phyloP scores from a whole-genome alignment of 2,888 invertebrate species.

The Troglohyphantes excavatus region DNA sequence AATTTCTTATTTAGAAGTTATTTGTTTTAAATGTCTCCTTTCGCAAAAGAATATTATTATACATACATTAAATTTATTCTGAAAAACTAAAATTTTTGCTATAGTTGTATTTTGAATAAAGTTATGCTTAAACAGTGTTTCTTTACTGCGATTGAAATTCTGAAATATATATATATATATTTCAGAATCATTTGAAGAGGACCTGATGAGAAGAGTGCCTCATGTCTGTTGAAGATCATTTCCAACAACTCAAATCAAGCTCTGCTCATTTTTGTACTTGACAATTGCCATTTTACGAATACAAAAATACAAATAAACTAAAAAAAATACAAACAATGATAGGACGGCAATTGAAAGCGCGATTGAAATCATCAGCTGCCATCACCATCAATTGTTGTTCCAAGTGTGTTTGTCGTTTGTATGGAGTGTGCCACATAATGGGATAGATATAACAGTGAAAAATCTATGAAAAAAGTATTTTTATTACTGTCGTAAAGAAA shows the following conservation, averaged over 20 bases:
- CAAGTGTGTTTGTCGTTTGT: conserved; percentile 18
- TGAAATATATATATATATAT: background rate
- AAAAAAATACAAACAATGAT: background rate
- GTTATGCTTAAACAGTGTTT: too few species aligned
- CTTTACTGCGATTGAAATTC: too few species aligned
- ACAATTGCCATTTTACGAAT: background rate
- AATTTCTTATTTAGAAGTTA: too few species aligned
- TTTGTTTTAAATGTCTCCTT: too few species aligned
- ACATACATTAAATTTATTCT: too few species aligned
- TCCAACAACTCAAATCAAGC: conserved; percentile 27
- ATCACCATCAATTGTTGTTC: conserved; percentile 28
- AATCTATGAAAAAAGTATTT: conserved; percentile 40
- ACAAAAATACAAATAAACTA: background rate
- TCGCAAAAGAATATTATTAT: too few species aligned
- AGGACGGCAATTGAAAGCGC: conserved; percentile 14
- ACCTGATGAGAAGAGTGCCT: conserved; percentile 74
- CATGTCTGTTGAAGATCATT: conserved; percentile 61
- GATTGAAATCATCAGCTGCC: conserved; percentile 17
- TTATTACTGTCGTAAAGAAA: conserved; percentile 27
- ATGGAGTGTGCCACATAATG: conserved; percentile 47
- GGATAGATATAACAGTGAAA: conserved; percentile 13
- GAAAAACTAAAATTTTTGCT: too few species aligned
- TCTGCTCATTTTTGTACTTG: conserved; percentile 27
- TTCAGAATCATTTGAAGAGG: conserved; percentile 71
- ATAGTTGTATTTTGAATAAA: too few species aligned